Evolutionary conservation across 2,888 invertebrate species (phyloP).

Genomic region (Melangyna quadrimaculata): DNA sequence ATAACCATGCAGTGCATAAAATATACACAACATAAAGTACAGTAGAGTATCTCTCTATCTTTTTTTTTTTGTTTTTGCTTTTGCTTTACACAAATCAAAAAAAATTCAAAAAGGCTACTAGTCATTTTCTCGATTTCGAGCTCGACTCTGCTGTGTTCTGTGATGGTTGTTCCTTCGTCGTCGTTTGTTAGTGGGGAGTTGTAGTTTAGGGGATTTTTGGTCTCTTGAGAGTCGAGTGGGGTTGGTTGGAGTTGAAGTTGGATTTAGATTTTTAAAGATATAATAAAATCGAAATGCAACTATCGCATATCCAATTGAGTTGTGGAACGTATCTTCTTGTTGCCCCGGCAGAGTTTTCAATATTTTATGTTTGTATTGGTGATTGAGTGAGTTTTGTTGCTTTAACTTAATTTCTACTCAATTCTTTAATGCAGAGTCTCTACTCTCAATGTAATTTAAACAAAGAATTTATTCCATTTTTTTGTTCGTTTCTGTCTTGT

Average conservation of each 20-base stretch:
- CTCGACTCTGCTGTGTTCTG: not conserved
- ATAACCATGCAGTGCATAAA: not conserved
- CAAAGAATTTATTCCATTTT: constrained; percentile 41
- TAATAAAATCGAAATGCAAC: constrained; percentile 16
- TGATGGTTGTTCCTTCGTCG: no score
- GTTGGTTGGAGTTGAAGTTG: constrained; percentile 20
- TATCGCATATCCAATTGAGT: constrained; percentile 35
- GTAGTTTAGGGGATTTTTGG: no score
- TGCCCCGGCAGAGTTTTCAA: not conserved
- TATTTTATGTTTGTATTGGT: not conserved
- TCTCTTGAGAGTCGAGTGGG: not conserved
- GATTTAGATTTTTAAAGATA: constrained; percentile 40
- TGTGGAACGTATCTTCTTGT: constrained; percentile 61
- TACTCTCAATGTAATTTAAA: constrained; percentile 29
- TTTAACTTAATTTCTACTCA: constrained; percentile 41
- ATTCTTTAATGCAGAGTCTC: not conserved
- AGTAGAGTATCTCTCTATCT: constrained; percentile 61
- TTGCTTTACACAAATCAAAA: no score
- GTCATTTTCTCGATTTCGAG: constrained; percentile 4
- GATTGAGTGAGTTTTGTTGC: constrained; percentile 35
- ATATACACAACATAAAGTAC: constrained; percentile 48
- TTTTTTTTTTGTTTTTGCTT: no score
- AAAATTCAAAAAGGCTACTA: constrained; percentile 47
- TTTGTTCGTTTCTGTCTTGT: constrained; percentile 10
- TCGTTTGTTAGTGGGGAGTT: no score